Base-by-base conservation (phyloP, 2,797 vertebrate genomes). In the Leptoclinus maculatus region DNA sequence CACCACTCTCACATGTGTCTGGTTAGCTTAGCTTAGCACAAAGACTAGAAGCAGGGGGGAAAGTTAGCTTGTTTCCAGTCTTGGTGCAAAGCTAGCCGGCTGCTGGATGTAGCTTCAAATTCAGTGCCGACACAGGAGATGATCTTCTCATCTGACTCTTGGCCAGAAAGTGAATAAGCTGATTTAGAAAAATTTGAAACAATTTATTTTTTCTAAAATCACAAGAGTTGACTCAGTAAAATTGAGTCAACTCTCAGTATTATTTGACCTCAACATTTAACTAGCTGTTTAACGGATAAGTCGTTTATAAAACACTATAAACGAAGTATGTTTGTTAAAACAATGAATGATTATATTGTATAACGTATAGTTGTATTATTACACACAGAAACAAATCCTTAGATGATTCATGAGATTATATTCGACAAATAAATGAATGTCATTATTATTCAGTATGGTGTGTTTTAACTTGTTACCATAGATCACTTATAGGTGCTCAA, bases 21-120 rank as follows among this genome's bases (percentile, higher is more conserved):
- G 11, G 13, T 71, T 60, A 71, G 29, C 29, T 47, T 59, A 71
- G 68, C 41, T 70, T 39, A 57, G 32, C 43, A 27, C 39, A n/a
- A 43, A 43, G 53, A 32, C 19, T 21, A 17, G 17, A 23, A 51
- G n/a, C 3, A 11, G 39, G 29, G 39, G 39, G 5, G 6, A 5
- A 70, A 13, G 21, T n/a, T 45, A 43, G 60, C 27, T 13, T 19
- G 16, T 72, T 51, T 53, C 17, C 16, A 60, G 10, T 57, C 0
- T 34, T 56, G 19, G 2, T 21, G 36, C 23, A 27, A 62, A 32
- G 34, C 34, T 53, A 19, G 25, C 34, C 4, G 0, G 4, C 51
- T 29, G 10, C 53, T 5, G 14, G 4, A 21, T 7, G 5, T 49
- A 57, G 25, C 53, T 16, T 69, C 16, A 56, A 29, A 21, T 41